Conservation (phyloP, 1,140 invertebrate genomes). For the Meloidogyne floridensis region DNA sequence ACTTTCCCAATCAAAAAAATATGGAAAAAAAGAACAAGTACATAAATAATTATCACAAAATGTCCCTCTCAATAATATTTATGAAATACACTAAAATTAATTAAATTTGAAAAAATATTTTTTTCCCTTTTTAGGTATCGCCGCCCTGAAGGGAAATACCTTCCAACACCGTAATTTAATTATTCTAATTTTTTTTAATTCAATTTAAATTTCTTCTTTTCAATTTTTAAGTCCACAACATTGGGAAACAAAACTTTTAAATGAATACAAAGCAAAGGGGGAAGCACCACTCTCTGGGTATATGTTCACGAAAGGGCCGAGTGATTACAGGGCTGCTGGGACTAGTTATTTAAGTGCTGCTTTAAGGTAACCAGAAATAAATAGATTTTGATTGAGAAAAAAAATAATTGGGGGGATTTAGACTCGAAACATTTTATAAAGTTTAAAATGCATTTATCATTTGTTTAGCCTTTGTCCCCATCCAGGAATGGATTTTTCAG, state of each 20-base stretch:
- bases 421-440: too few species aligned
- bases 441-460: too few species aligned
- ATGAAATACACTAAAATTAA: too few species aligned
- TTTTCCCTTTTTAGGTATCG: slow-evolving; percentile 22
- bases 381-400: neutral
- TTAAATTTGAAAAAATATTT: too few species aligned
- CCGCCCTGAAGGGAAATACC: slow-evolving; percentile 25
- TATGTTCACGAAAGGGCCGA: slow-evolving; percentile 54
- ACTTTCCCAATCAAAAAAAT: too few species aligned
- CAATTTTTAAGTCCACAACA: slow-evolving; percentile 57
- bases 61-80: too few species aligned
- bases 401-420: too few species aligned
- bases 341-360: slow-evolving; percentile 64
- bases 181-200: slow-evolving; percentile 1
- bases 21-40: too few species aligned
- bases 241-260: slow-evolving; percentile 61
- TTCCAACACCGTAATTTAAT: slow-evolving; percentile 20
- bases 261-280: slow-evolving; percentile 56
- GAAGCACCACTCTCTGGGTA: slow-evolving; percentile 62
- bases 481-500: too few species aligned
- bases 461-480: too few species aligned
- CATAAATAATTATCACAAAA: too few species aligned
- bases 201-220: neutral
- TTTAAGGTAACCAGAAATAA: slow-evolving; percentile 30
- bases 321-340: slow-evolving; percentile 53